Conservation (phyloP, 2,113 vertebrate genomes). For the Corydoras maculifer region DNA sequence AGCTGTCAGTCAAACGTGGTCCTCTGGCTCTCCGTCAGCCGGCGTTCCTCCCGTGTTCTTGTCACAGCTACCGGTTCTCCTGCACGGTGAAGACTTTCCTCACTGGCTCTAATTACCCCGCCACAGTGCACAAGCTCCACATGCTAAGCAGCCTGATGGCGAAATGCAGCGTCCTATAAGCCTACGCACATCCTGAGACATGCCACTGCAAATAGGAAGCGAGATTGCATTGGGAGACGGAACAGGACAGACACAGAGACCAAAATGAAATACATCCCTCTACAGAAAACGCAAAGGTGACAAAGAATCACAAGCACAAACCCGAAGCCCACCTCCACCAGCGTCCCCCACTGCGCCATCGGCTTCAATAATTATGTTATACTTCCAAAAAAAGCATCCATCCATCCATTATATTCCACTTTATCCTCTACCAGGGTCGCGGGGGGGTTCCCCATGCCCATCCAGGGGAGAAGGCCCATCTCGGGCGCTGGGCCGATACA, state of each 20-base stretch:
- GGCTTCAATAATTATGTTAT: too few relatives aligned
- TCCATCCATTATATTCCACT: too few relatives aligned
- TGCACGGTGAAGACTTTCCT: conserved; percentile 32
- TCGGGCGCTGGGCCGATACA: too few relatives aligned
- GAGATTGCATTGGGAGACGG: conserved; percentile 48
- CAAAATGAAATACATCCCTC: background rate
- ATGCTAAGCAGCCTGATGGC: conserved; percentile 30
- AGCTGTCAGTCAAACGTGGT: conserved; percentile 45
- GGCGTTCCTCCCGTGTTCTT: conserved; percentile 24
- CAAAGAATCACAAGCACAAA: too few relatives aligned
- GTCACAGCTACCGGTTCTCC: conserved; percentile 18
- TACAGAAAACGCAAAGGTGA: background rate
- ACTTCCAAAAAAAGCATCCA: too few relatives aligned
- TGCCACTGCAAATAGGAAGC: conserved; percentile 6
- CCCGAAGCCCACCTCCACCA: too few relatives aligned
- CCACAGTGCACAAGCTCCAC: conserved; percentile 21
- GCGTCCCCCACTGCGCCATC: too few relatives aligned
- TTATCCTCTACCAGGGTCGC: too few relatives aligned
- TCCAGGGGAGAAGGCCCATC: too few relatives aligned
- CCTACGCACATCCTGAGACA: conserved; percentile 10
- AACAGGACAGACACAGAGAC: conserved; percentile 48
- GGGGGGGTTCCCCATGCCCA: too few relatives aligned
- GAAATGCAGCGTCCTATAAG: conserved; percentile 13
- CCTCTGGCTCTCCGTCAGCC: conserved; percentile 35
- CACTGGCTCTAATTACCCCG: conserved; percentile 40